A percentile compares a stretch with the other conserved stretches of the same genome.
These are phyloP conservation scores for Acanthornis magna DNA, from an alignment of 2,797 vertebrate species.

Conservation along the genomic window DNA sequence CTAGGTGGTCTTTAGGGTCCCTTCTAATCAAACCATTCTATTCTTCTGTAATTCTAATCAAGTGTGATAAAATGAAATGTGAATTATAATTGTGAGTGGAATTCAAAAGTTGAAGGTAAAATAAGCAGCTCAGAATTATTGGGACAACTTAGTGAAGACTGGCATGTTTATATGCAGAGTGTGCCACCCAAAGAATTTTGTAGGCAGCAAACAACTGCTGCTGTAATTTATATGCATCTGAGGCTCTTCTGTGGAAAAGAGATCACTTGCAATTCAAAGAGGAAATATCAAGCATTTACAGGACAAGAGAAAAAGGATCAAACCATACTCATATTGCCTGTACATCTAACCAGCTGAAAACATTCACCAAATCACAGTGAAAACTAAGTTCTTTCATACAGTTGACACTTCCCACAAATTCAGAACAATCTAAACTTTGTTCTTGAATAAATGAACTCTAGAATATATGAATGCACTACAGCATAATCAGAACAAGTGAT, in stretches of 20 bases:
- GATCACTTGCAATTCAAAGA: not conserved
- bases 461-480: not conserved
- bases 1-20: not conserved
- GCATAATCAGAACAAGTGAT: not conserved
- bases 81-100: not conserved
- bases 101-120: not conserved
- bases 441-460: not conserved
- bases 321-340: not conserved
- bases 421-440: not conserved
- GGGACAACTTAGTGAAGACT: not conserved
- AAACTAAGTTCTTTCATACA: not conserved
- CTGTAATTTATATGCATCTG: not conserved
- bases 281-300: not conserved
- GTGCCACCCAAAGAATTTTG: not conserved
- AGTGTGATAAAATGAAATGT: not conserved
- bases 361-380: not conserved
- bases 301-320: not conserved
- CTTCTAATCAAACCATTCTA: not conserved
- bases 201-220: not conserved
- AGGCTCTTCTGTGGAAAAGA: not conserved
- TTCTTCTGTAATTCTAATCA: rapidly evolving
- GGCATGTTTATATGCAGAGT: not conserved
- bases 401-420: not conserved
- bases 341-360: not conserved
- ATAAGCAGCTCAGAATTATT: not conserved